These are phyloP conservation scores for Ichneumoninae sp. DNA, from an alignment of 2,888 invertebrate genomes.

Conservation along the genomic window DNA sequence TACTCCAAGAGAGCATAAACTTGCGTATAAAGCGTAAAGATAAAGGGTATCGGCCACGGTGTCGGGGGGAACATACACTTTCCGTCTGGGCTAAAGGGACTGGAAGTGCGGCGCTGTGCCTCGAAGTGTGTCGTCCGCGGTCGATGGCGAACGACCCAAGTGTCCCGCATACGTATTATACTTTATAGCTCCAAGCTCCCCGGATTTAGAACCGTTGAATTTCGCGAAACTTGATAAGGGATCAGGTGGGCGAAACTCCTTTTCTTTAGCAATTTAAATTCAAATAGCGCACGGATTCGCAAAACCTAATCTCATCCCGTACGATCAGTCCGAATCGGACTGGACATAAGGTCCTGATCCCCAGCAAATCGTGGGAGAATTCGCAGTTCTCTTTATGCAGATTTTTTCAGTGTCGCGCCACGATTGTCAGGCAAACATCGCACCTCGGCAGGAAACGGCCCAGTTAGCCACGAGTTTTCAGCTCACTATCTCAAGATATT, in stretches of 20 bases:
- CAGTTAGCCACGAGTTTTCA: too few species aligned
- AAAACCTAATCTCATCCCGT: conserved; percentile 6
- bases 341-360: background rate
- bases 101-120: background rate
- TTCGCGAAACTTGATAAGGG: conserved; percentile 14
- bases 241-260: conserved; percentile 2
- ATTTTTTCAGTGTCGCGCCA: background rate
- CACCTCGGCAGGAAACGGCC: too few species aligned
- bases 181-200: conserved; percentile 14
- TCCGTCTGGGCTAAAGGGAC: background rate
- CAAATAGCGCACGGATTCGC: background rate
- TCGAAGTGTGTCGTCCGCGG: conserved; percentile 11
- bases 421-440: background rate
- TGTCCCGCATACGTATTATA: background rate
- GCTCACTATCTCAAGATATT: too few species aligned
- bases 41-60: background rate
- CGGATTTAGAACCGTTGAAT: conserved; percentile 5
- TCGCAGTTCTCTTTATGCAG: background rate
- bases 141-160: background rate
- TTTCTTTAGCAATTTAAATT: conserved; percentile 1
- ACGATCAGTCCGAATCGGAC: background rate
- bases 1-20: conserved; percentile 17
- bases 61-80: background rate
- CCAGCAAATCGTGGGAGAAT: background rate
- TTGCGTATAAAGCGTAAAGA: conserved; percentile 2